These are phyloP conservation scores for Aleiodes leptofemur DNA, from an alignment of 2,888 invertebrate species.

Conservation along the genomic window DNA sequence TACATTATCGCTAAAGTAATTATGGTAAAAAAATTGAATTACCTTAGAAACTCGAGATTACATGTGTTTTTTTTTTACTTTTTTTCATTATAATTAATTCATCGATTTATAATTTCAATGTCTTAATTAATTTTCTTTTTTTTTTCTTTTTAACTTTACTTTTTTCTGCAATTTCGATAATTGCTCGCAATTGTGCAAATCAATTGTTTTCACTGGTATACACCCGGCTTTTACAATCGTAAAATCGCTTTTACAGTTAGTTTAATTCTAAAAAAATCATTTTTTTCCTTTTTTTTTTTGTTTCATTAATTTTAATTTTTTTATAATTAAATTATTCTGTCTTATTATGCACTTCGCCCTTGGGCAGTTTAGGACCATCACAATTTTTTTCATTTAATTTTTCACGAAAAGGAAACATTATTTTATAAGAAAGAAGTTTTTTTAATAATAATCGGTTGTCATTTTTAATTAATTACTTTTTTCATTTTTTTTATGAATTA, in stretches of 20 bases:
- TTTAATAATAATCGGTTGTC: neutral
- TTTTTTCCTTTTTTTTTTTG: slow-evolving; percentile 50
- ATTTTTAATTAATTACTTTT: slow-evolving; percentile 10
- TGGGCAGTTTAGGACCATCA: slow-evolving; percentile 66
- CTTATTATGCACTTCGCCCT: slow-evolving; percentile 71
- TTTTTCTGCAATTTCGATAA: neutral
- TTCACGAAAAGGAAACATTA: slow-evolving; percentile 34
- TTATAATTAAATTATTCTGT: slow-evolving; percentile 62
- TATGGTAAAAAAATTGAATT: slow-evolving; percentile 61
- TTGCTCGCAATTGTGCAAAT: slow-evolving; percentile 1
- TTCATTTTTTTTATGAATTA: neutral
- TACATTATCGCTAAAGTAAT: slow-evolving; percentile 51
- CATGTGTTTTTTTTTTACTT: slow-evolving; percentile 43
- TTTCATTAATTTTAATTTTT: slow-evolving; percentile 49
- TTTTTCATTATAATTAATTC: slow-evolving; percentile 6
- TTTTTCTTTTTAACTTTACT: neutral
- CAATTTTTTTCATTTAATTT: neutral
- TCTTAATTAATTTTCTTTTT: neutral
- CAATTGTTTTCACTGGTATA: slow-evolving; percentile 30
- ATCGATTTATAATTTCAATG: slow-evolving; percentile 40
- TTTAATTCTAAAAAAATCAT: slow-evolving; percentile 35
- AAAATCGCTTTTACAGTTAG: slow-evolving; percentile 28
- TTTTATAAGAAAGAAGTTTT: neutral
- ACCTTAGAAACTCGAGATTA: slow-evolving; percentile 67
- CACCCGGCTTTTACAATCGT: neutral